Evolutionary conservation across 2,888 invertebrate species (phyloP).

Genomic region (Clitarchus hookeri): DNA sequence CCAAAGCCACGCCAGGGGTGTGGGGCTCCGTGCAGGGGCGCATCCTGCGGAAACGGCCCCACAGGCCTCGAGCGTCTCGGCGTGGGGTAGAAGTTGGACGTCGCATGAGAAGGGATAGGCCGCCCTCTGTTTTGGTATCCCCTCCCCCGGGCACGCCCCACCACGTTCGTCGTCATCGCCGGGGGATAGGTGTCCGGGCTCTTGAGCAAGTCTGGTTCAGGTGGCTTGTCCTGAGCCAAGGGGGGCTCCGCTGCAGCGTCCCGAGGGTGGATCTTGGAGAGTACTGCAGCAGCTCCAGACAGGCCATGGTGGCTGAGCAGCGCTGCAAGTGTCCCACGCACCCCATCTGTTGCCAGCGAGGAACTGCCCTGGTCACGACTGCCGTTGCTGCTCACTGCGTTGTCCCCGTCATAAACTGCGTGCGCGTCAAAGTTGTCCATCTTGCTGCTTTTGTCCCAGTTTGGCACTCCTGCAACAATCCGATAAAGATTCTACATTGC

Average conservation of each 20-base stretch:
- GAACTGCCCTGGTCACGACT: conserved; percentile 46
- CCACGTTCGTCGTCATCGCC: conserved; percentile 24
- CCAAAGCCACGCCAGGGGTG: conserved; percentile 29
- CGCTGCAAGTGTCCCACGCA: conserved; percentile 58
- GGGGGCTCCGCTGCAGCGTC: conserved; percentile 32
- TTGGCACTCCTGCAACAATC: conserved; percentile 31
- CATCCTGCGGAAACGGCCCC: not conserved
- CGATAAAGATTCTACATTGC: not conserved
- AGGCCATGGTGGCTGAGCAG: conserved; percentile 58
- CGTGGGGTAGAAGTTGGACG: not conserved
- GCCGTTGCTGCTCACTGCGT: conserved; percentile 53
- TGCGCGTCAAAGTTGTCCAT: conserved; percentile 53
- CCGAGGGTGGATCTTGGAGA: conserved; percentile 30
- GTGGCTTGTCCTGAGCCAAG: conserved; percentile 27
- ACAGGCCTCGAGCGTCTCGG: conserved; percentile 23
- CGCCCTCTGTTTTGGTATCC: not conserved
- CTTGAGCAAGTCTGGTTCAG: conserved; percentile 20
- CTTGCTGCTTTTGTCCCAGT: conserved; percentile 33
- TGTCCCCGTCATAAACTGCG: conserved; percentile 56
- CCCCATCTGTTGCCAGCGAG: conserved; percentile 55
- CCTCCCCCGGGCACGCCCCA: conserved; percentile 29
- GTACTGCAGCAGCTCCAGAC: conserved; percentile 37
- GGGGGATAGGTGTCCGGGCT: conserved; percentile 28
- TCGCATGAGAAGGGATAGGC: not conserved
- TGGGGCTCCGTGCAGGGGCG: conserved; percentile 17